These are phyloP conservation scores for Antennarius striatus DNA, from an alignment of 2,113 vertebrate genomes.

Conservation along the genomic window DNA sequence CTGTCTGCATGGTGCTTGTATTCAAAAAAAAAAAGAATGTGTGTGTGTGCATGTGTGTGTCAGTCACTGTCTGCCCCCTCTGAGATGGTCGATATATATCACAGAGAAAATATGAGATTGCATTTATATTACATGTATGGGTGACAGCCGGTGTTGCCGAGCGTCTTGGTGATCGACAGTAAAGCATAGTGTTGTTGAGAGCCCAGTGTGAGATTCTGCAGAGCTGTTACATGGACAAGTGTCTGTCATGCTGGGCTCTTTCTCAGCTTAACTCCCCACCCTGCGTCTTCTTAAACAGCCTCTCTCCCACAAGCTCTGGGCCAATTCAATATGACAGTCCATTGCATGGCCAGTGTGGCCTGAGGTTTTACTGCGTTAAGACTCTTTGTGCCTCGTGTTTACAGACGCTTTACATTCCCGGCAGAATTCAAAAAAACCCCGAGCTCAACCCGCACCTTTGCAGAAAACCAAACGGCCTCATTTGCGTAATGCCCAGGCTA, in stretches of 20 bases:
- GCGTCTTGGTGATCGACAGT: slow-evolving; percentile 69
- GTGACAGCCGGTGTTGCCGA: slow-evolving; percentile 69
- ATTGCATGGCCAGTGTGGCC: slow-evolving; percentile 66
- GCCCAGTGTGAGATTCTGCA: slow-evolving; percentile 60
- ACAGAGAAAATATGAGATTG: slow-evolving; percentile 63
- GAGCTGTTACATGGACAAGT: slow-evolving; percentile 73
- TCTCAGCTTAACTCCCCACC: slow-evolving; percentile 67
- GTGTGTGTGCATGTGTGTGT: slow-evolving; percentile 49
- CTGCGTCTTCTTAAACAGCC: slow-evolving; percentile 64
- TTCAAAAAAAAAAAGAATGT: slow-evolving; percentile 40
- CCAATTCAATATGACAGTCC: slow-evolving; percentile 66
- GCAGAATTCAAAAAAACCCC: slow-evolving; percentile 46
- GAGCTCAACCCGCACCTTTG: slow-evolving; percentile 48
- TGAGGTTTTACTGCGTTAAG: slow-evolving; percentile 62
- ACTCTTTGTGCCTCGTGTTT: slow-evolving; percentile 67
- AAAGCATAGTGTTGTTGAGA: slow-evolving; percentile 71
- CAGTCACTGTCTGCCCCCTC: slow-evolving; percentile 51
- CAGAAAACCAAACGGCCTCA: slow-evolving; percentile 48
- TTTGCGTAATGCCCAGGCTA: slow-evolving; percentile 52
- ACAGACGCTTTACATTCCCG: slow-evolving; percentile 66
- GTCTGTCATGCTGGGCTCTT: slow-evolving; percentile 68
- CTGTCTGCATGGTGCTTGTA: slow-evolving; percentile 69
- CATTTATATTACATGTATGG: slow-evolving; percentile 72
- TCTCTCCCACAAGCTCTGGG: slow-evolving; percentile 60
- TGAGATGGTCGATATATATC: slow-evolving; percentile 61